Base-by-base conservation (phyloP, 2,797 vertebrate species). In the Todus mexicanus region DNA sequence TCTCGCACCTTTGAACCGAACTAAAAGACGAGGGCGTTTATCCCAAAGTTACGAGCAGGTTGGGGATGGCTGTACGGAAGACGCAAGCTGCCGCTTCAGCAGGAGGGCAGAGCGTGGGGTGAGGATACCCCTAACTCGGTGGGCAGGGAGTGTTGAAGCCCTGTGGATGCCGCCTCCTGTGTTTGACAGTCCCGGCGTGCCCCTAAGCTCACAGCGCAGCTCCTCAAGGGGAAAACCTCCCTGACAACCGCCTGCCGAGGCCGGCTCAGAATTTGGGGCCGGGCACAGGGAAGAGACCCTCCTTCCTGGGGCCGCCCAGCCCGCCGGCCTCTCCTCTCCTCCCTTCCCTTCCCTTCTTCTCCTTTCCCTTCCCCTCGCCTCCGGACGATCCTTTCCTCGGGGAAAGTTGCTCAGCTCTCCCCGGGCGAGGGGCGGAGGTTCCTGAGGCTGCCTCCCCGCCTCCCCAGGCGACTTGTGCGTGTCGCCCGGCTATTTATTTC, bases 101-200 rank as follows among this genome's bases (percentile, higher is more conserved):
- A 43, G 56, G 20, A 13, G 2, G 2, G 59, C n/a, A 33, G 38
- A 38, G 13, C 1, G 1, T 1, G 8, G 23, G 42, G 6, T 1
- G 2, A 50, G 56, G 50, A 40, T 2, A 2, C 10, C 27, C 10
- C 31, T 27, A 23, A 31, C 6, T 35, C 9, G 4, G 40, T 18
- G 59, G 47, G 42, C 29, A 2, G 10, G 47, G 6, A 11, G 5
- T 12, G 37, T 10, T 31, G 26, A 73, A 79, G 40, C 63, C 40
- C 51, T 9, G 37, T 4, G 2, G 57, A 42, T 38, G 37, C 40
- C 3, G 14, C 43, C 25, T 31, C 43, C 38, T 4, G 8, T 16
- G 17, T 57, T 37, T 35, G 45, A 37, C 5, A 20, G 19, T 31
- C 60, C 48, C 63, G 5, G 10, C 7, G 9, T 5, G 22, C 25